phyloP scores from a whole-genome alignment of 2,113 vertebrate species.

The Tretioscincus oriximinensis region DNA sequence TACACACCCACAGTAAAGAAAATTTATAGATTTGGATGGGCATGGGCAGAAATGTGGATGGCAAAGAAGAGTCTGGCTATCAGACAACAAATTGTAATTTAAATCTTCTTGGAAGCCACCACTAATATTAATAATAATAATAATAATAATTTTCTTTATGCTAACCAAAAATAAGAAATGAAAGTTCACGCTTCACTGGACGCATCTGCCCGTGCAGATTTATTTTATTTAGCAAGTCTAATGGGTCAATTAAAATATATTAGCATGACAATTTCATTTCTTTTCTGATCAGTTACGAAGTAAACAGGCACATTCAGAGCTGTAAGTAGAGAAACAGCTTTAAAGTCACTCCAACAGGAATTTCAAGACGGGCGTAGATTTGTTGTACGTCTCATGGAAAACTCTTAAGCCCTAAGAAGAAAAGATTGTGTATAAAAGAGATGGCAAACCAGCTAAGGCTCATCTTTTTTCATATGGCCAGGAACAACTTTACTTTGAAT shows the following conservation, averaged over 20 bases:
- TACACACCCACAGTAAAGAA: not conserved
- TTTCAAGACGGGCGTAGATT: not conserved
- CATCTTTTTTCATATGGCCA: too few relatives aligned
- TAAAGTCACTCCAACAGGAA: conserved; percentile 6
- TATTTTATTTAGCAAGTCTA: conserved; percentile 80
- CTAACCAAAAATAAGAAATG: conserved; percentile 81
- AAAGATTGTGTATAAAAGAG: too few relatives aligned
- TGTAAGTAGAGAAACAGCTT: not conserved
- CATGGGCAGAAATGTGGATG: not conserved
- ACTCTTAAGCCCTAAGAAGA: not conserved
- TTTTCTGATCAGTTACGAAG: conserved; percentile 50
- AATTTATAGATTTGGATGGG: not conserved
- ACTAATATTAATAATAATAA: conserved; percentile 28
- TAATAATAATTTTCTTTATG: conserved; percentile 36
- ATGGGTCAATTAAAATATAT: conserved; percentile 81
- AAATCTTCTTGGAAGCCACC: conserved; percentile 25
- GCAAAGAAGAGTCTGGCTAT: not conserved
- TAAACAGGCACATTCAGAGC: conserved; percentile 26
- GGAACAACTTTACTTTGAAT: too few relatives aligned
- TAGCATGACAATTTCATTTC: conserved; percentile 83
- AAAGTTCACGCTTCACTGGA: conserved; percentile 68
- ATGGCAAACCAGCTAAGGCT: too few relatives aligned
- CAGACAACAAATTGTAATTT: conserved; percentile 18
- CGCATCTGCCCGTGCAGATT: conserved; percentile 73
- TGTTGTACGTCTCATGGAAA: not conserved